Base-by-base conservation (phyloP, 2,797 vertebrate genomes). In the Sphaeramia orbicularis region DNA sequence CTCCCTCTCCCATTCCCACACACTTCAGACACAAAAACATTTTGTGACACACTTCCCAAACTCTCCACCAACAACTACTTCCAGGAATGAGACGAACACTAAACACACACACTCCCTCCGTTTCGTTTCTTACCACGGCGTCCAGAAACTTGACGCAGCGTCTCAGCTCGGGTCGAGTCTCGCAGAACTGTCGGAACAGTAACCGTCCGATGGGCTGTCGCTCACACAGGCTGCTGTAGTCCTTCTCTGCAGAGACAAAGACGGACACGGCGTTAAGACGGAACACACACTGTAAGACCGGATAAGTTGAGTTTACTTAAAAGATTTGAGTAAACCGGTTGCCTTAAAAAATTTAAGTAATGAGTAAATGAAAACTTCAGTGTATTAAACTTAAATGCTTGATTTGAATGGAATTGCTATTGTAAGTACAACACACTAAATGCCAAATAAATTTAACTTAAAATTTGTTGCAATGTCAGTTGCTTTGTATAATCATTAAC, bases 141-240 rank as follows among this genome's bases (percentile, higher is more conserved):
- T 99, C 97, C 90, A 99, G 92, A 86, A 99, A 99, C 83, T 91
- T 94, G 72, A 96, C 91, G 3, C 97, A 99, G 73, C 93, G 95
- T 1, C 86, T 93, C 83, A 98, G 93, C 86, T 99, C 97, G 0
- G 94, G 91, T 44, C 95, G 93, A 0, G 96, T 98, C 41, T 98
- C 94, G 0, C 98, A 99, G 91, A 98, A 99, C 84, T 96, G 95
- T 30, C 96, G 93, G 80, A 99, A 99, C 1, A 99, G 95, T 53
- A 95, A 86, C 10, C 94, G 94, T 52, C 98, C 98, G 0, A 99
- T 98, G 0, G 98, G 97, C 93, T 99, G 97, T 50, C 93, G 95
- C 87, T 99, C 96, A 0, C 98, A 99, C 38, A 97, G 93, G 90
- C 93, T 98, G 88, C 93, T 92, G 93, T 99, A 99, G 92, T 99